Evolutionary conservation across 1,140 invertebrate genomes (phyloP), one percentile per base, ranked within the genome.

Genomic region (Anagrus nilaparvatae): DNA sequence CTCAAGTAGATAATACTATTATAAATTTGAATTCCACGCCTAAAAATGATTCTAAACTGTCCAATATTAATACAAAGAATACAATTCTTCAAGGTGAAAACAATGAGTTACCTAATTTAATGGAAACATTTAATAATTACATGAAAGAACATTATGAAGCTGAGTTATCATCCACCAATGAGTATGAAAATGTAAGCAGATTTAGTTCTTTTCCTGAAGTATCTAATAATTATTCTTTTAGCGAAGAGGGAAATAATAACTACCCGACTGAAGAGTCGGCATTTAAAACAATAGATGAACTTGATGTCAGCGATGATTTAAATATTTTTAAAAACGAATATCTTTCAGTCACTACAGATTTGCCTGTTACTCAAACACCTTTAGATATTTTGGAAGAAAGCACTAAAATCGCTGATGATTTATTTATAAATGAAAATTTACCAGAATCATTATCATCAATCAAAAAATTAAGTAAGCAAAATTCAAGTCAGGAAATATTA

Each of bases 81-180:
- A 12, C 37, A 18, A 46, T 9, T 27, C 14, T 8, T 27, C 9
- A 12, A 5, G 10, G 40, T 13, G 4, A 27, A 18, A 23, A 40
- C 14, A 38, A 33, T 1, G 14, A n/a, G 27, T 33, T 47, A 24
- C 40, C 40, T 8, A 24, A 25, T 18, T 32, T 47, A 5, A 10
- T 25, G 6, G 45, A 43, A 43, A 34, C 36, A 2, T 43, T 47
- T 10, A 39, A 47, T 8, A 47, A 43, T 39, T 43, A 47, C 6
- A 34, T 43, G 28, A 47, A 43, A 39, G 45, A 47, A 7, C 40
- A 43, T 39, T 47, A 47, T 10, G 30, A 47, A 29, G 14, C 40
- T n/a, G 39, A 34, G 16, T 32, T 38, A 12, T 23, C 45, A 10
- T 24, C 35, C 9, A 34, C 29, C 10, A 17, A n/a, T 0, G 25